These are phyloP conservation scores for Helostoma temminkii DNA, from an alignment of 2,797 vertebrate species.

Conservation along the genomic window DNA sequence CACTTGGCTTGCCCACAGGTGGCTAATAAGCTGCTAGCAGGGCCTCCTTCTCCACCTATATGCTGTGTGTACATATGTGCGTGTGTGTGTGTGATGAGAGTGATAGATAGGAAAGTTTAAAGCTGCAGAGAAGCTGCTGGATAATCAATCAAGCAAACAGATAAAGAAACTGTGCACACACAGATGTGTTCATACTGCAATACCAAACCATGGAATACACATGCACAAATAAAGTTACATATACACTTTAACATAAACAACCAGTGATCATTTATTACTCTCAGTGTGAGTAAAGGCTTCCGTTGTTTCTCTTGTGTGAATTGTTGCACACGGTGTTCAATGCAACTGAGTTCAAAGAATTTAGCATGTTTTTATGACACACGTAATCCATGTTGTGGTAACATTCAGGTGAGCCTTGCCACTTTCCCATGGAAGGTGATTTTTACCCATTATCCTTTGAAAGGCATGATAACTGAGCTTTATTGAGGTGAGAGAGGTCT, in stretches of 20 bases:
- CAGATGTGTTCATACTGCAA: constrained; percentile 48
- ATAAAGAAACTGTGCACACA: constrained; percentile 62
- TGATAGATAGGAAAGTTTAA: constrained; percentile 53
- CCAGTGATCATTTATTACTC: constrained; percentile 7
- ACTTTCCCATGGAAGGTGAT: too few relatives aligned
- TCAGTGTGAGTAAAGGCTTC: constrained; percentile 34
- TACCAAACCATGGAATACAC: constrained; percentile 45
- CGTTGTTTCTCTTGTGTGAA: constrained; percentile 26
- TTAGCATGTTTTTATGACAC: too few relatives aligned
- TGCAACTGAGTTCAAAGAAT: constrained; percentile 19
- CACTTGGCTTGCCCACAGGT: constrained; percentile 78
- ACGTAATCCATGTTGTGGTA: too few relatives aligned
- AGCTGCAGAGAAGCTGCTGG: constrained; percentile 53
- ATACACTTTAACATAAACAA: constrained; percentile 24
- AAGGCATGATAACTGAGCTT: too few relatives aligned
- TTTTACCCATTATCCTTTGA: too few relatives aligned
- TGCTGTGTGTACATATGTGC: constrained; percentile 52
- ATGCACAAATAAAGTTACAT: constrained; percentile 22
- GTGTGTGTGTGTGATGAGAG: constrained; percentile 30
- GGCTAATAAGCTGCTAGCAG: constrained; percentile 75
- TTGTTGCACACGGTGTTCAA: constrained; percentile 31
- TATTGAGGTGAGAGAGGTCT: too few relatives aligned
- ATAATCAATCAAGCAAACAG: constrained; percentile 77
- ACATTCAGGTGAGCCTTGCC: too few relatives aligned
- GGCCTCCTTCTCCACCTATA: constrained; percentile 50